Percentiles rank a stretch among this genome's conserved stretches.
These are phyloP conservation scores for Lamprotornis superbus DNA, from an alignment of 2,113 vertebrate species.

Conservation along the genomic window DNA sequence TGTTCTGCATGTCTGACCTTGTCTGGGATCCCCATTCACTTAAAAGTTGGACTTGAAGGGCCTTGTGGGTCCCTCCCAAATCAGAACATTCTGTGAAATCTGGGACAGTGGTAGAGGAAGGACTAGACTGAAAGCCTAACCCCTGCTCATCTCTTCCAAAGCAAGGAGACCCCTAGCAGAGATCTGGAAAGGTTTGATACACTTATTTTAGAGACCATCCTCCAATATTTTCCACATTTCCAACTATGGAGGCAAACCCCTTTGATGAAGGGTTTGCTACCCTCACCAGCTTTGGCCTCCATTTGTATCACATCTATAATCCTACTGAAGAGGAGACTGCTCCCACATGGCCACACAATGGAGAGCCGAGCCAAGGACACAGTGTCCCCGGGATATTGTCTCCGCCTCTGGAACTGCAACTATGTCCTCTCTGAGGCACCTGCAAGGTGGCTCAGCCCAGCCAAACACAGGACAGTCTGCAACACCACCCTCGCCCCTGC, in stretches of 20 bases:
- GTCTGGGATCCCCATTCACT: background rate
- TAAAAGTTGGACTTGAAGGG: background rate
- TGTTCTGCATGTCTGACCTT: background rate
- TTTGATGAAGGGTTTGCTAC: background rate
- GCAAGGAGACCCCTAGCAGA: background rate
- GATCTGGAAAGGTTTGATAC: background rate
- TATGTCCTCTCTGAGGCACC: background rate
- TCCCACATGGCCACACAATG: background rate
- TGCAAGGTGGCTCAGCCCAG: background rate
- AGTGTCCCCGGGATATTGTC: rapidly evolving
- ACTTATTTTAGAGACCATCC: background rate
- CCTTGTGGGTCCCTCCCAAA: background rate
- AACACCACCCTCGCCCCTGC: rapidly evolving
- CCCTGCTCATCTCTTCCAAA: background rate
- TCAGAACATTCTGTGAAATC: background rate
- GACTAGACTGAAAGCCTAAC: background rate
- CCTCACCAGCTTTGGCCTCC: background rate
- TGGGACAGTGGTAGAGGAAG: background rate
- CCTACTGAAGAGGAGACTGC: background rate
- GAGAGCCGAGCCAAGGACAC: background rate
- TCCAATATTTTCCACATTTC: background rate
- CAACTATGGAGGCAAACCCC: background rate
- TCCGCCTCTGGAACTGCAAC: background rate
- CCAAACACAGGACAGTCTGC: background rate
- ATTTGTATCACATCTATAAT: background rate